Evolutionary conservation across 1,140 invertebrate genomes (phyloP).

Genomic region (Drosophila sp.): DNA sequence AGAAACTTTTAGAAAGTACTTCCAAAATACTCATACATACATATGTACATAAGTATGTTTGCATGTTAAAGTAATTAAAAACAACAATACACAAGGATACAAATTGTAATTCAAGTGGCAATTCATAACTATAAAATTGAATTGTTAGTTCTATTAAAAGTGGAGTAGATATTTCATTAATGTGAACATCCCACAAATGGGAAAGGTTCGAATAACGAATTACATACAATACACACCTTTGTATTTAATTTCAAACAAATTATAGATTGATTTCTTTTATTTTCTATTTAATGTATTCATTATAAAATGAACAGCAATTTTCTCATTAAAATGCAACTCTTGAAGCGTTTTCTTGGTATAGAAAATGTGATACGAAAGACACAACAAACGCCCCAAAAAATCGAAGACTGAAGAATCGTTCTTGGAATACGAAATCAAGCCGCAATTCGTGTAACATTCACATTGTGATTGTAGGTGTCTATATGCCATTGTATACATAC

Average conservation of each 20-base stretch:
- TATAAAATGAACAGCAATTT: constrained; percentile 1
- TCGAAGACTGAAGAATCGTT: constrained; percentile 4
- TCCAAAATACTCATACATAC: too few species aligned
- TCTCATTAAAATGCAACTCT: constrained; percentile 14
- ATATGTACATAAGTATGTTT: constrained; percentile 12
- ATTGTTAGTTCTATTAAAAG: neutral
- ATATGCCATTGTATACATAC: neutral
- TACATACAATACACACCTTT: neutral
- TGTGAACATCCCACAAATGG: too few species aligned
- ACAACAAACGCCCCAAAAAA: constrained; percentile 2
- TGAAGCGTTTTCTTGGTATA: constrained; percentile 1
- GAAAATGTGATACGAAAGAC: constrained; percentile 1
- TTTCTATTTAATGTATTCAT: constrained; percentile 2
- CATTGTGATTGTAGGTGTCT: neutral
- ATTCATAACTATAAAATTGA: too few species aligned
- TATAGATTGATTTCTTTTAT: neutral
- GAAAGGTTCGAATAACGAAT: neutral
- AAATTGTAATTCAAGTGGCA: neutral
- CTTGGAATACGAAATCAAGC: constrained; percentile 15
- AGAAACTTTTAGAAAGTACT: too few species aligned
- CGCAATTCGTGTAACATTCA: constrained; percentile 9
- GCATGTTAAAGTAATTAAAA: neutral
- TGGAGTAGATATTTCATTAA: neutral
- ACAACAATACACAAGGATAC: neutral
- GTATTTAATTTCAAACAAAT: neutral